Conservation (phyloP, 2,888 invertebrate genomes). For the Alviniconcha strummeri region DNA sequence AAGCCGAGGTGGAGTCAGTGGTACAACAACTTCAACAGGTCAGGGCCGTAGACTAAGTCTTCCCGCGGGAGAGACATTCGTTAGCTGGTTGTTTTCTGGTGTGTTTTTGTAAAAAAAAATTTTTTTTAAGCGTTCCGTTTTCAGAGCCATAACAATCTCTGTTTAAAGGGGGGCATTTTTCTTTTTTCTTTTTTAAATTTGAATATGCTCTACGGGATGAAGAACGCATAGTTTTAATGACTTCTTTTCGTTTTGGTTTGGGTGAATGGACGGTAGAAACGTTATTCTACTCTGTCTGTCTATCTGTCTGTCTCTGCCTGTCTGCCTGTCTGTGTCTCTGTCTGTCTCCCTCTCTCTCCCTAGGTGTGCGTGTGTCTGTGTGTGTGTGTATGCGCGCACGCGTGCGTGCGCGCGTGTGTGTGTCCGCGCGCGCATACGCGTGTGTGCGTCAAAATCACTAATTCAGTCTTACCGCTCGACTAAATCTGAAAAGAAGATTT, state of each 20-base stretch:
- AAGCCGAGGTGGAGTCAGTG: no score
- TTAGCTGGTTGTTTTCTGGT: not conserved
- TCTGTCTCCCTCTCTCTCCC: not conserved
- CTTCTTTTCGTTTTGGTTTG: not conserved
- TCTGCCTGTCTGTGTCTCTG: not conserved
- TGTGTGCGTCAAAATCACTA: not conserved
- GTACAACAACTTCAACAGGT: no score
- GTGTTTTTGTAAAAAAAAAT: not conserved
- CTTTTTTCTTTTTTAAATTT: no score
- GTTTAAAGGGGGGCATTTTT: no score
- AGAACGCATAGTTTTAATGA: no score
- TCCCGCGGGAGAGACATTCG: no score
- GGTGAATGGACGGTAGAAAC: not conserved
- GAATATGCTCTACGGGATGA: no score
- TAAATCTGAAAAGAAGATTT: no score
- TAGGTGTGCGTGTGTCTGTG: slow-evolving; percentile 10
- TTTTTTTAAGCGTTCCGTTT: not conserved
- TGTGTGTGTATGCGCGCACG: slow-evolving; percentile 1
- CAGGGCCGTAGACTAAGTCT: no score
- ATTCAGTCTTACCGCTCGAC: no score
- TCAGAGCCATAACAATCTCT: no score
- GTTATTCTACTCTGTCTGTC: not conserved
- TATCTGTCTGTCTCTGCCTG: not conserved
- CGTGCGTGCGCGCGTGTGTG: not conserved
- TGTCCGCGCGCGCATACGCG: not conserved